Conservation (phyloP, 2,797 vertebrate genomes). For the Cossypha dichroa region DNA sequence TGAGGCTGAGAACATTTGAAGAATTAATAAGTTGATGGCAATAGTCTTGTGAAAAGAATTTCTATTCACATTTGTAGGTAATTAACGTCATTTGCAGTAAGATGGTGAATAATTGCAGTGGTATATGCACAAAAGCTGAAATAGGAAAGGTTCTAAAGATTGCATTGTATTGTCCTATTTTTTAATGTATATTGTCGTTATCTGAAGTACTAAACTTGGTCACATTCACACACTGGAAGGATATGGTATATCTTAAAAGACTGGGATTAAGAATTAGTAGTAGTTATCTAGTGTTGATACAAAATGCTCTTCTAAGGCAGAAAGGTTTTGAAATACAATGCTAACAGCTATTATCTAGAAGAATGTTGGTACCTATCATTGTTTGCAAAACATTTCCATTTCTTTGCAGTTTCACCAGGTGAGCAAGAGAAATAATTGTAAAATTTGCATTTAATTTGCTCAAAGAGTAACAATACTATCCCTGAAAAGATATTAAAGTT, state of each 20-base stretch:
- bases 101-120: not conserved
- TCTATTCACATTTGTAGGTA: not conserved
- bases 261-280: not conserved
- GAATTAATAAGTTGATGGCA: not conserved
- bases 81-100: not conserved
- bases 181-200: not conserved
- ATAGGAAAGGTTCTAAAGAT: not conserved
- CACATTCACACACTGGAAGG: not conserved
- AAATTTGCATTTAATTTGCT: not conserved
- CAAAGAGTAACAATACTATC: not conserved
- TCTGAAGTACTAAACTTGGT: not conserved
- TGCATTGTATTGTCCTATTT: not conserved
- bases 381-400: not conserved
- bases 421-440: not conserved
- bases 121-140: not conserved
- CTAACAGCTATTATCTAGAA: not conserved
- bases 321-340: not conserved
- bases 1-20: not conserved
- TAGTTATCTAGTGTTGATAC: not conserved
- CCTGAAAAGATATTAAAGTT: not conserved
- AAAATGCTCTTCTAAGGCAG: not conserved
- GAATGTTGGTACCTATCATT: not conserved
- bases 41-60: not conserved
- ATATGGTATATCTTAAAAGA: not conserved
- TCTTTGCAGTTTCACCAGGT: not conserved